Conservation (phyloP, 2,888 invertebrate genomes). For the Psococerastis gibbosa region DNA sequence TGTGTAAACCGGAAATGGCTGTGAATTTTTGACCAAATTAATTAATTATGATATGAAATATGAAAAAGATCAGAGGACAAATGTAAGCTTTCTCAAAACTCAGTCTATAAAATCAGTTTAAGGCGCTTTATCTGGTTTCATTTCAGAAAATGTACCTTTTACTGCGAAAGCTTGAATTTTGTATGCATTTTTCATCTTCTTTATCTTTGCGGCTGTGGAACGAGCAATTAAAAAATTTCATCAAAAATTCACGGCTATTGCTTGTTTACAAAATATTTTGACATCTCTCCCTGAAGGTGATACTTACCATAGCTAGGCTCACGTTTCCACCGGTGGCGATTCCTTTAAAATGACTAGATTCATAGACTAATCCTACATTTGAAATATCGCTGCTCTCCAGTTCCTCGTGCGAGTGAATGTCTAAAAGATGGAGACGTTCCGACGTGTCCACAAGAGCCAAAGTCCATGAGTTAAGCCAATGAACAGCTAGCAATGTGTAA, state of each 20-base stretch:
- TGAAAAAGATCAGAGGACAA: too few species aligned
- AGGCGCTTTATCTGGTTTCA: too few species aligned
- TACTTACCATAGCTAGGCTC: conserved; percentile 46
- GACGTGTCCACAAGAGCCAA: conserved; percentile 68
- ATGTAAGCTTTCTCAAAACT: too few species aligned
- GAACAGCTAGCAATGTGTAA: conserved; percentile 52
- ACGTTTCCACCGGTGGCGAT: conserved; percentile 92
- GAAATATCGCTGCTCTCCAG: conserved; percentile 65
- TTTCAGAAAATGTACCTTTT: too few species aligned
- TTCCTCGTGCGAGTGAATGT: conserved; percentile 75
- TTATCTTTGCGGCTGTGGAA: neutral
- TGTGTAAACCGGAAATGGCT: too few species aligned
- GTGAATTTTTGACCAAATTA: too few species aligned
- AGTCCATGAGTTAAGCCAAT: conserved; percentile 68
- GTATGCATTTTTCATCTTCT: neutral
- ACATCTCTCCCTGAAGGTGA: too few species aligned
- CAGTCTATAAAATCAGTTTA: too few species aligned
- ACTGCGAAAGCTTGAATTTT: too few species aligned
- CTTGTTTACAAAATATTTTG: too few species aligned
- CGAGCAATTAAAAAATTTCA: neutral
- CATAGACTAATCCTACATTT: conserved; percentile 63
- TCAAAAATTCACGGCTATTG: neutral
- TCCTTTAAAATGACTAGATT: conserved; percentile 75
- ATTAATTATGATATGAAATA: too few species aligned
- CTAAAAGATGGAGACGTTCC: conserved; percentile 73